Evolutionary conservation across 1,140 invertebrate genomes (phyloP).

Genomic region (Telenomus remus): DNA sequence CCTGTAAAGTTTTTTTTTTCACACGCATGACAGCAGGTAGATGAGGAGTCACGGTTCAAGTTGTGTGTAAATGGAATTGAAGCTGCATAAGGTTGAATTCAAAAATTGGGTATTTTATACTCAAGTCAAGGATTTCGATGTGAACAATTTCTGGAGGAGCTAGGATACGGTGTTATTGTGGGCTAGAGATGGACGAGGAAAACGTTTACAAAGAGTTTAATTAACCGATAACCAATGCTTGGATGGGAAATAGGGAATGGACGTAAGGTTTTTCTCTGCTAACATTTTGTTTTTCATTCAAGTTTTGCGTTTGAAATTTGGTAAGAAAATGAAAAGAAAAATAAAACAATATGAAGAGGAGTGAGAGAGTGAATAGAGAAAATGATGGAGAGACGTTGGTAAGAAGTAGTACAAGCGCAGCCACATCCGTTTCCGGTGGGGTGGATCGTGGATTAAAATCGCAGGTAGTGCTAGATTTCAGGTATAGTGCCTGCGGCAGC

Average conservation of each 20-base stretch:
- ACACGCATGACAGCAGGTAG: slow-evolving; percentile 51
- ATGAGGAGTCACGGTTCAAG: slow-evolving; percentile 47
- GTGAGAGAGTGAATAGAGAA: slow-evolving; percentile 12
- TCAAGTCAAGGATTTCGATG: slow-evolving; percentile 35
- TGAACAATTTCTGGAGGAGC: too few species aligned
- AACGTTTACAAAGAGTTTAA: too few species aligned
- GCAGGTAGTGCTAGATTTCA: slow-evolving; percentile 50
- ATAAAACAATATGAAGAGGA: background rate
- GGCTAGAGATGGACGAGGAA: too few species aligned
- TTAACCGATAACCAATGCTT: too few species aligned
- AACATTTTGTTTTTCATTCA: too few species aligned
- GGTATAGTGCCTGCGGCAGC: slow-evolving; percentile 54
- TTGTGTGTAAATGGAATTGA: slow-evolving; percentile 43
- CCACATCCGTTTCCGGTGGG: slow-evolving; percentile 55
- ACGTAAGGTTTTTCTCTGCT: too few species aligned
- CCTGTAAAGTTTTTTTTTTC: slow-evolving; percentile 35
- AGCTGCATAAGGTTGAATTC: slow-evolving; percentile 21
- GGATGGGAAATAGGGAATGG: too few species aligned
- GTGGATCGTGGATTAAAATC: slow-evolving; percentile 51
- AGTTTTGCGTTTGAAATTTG: too few species aligned
- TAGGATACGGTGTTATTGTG: too few species aligned
- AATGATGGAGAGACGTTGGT: slow-evolving; percentile 15
- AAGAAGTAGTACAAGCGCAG: slow-evolving; percentile 41
- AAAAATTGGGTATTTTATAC: slow-evolving; percentile 3
- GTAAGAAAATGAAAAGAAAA: too few species aligned